phyloP scores from a whole-genome alignment of 2,797 vertebrate species.

The Gambelia wislizenii region DNA sequence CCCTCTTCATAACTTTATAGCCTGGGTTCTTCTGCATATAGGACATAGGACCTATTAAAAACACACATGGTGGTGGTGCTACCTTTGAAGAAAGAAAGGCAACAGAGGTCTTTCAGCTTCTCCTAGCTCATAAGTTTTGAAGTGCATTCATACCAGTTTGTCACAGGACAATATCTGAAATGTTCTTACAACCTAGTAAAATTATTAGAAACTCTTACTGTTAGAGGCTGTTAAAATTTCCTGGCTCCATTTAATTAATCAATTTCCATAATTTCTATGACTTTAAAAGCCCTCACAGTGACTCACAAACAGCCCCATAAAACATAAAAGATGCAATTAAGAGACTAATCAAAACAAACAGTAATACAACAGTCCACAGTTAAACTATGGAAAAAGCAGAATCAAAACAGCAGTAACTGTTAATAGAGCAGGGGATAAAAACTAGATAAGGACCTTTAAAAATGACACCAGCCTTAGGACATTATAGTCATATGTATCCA shows the following conservation, averaged over 20 bases:
- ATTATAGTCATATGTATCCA: no score
- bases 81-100: no score
- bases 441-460: neutral
- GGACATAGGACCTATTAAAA: no score
- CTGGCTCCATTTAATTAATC: neutral
- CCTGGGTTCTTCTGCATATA: no score
- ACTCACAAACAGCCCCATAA: neutral
- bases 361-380: neutral
- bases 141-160: no score
- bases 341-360: neutral
- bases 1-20: no score
- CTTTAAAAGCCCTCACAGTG: neutral
- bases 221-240: neutral
- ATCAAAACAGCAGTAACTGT: neutral
- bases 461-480: neutral
- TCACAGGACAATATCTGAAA: neutral
- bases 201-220: neutral
- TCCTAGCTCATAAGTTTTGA: no score
- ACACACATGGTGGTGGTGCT: no score
- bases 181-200: neutral
- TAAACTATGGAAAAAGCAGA: neutral
- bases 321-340: neutral
- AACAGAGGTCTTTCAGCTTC: no score
- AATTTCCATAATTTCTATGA: no score
- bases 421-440: neutral